Base-by-base conservation (phyloP, 1,140 invertebrate species). In the Drosophila funebris region DNA sequence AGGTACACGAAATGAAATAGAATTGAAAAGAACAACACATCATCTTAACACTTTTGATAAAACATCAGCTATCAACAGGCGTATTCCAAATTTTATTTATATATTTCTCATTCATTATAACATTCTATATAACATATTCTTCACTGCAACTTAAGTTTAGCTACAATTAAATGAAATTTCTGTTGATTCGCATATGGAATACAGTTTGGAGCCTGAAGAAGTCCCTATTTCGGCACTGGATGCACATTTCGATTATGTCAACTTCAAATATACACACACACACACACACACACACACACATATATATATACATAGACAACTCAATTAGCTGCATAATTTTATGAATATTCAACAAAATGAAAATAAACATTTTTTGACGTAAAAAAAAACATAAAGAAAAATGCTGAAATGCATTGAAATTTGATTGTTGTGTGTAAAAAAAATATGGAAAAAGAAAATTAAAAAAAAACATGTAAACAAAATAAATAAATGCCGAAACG, bases 361-460 rank as follows among this genome's bases (percentile, higher is more conserved):
- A 68, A 44, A 52, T 24, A 64, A 8, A 14, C 48, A 44, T 64
- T 46, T 52, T 71, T 73, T 48, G 50, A 22, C 41, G 63, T 37
- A 18, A 36, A 7, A 9, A 24, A 29, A 22, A 11, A 22, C 16
- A 20, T 1, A 8, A 31, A 20, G 11, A 31, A 61, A 24, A 41
- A 53, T 53, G 22, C 48, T 6, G n/a, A 31, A 48, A 16, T 36
- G 48, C 72, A 70, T 50, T 20, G 50, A 57, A 41, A 54, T 67
- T 81, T 54, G 27, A 80, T 80, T 76, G 77, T 80, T 80, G 78
- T 80, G 73, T 74, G 76, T 63, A 61, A 74, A 48, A 46, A 56
- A 48, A 78, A 69, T 18, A 46, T 29, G n/a, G n/a, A n/a, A n/a
- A n/a, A n/a, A n/a, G n/a, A n/a, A n/a, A n/a, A n/a, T n/a, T n/a